Conservation (phyloP, 2,888 invertebrate genomes). For the Leptopilina syphax region DNA sequence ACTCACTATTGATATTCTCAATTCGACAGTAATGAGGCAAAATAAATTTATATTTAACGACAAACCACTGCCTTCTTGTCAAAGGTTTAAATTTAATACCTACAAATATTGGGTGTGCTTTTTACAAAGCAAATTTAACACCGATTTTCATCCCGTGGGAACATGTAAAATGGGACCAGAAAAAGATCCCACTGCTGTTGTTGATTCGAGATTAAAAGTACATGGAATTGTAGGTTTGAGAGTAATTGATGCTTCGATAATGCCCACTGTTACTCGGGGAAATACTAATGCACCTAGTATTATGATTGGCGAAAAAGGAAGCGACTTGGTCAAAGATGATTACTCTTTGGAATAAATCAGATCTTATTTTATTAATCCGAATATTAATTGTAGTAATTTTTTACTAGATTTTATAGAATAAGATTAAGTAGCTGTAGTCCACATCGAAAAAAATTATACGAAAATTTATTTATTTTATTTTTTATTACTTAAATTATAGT, state of each 20-base stretch:
- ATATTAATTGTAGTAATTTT: too few relatives aligned
- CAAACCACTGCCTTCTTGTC: slow-evolving; percentile 84
- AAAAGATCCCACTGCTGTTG: slow-evolving; percentile 77
- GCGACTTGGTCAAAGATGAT: slow-evolving; percentile 78
- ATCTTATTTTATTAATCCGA: too few relatives aligned
- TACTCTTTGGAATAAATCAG: slow-evolving; percentile 61
- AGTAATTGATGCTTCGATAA: slow-evolving; percentile 80
- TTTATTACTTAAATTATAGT: too few relatives aligned
- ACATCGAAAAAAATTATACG: too few relatives aligned
- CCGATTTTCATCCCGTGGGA: slow-evolving; percentile 79
- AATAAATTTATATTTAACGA: slow-evolving; percentile 78
- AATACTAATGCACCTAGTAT: slow-evolving; percentile 79
- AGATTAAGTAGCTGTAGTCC: too few relatives aligned
- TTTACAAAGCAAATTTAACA: slow-evolving; percentile 83
- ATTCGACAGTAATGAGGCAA: slow-evolving; percentile 78
- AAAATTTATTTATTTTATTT: too few relatives aligned
- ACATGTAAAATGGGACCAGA: slow-evolving; percentile 78
- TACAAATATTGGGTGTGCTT: slow-evolving; percentile 88
- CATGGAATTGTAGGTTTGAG: slow-evolving; percentile 78
- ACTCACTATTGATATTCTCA: slow-evolving; percentile 83
- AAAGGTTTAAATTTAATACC: slow-evolving; percentile 79
- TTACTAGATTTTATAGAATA: too few relatives aligned
- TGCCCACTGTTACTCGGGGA: slow-evolving; percentile 79
- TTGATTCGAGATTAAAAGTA: slow-evolving; percentile 76
- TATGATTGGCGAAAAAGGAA: slow-evolving; percentile 80